Evolutionary conservation across 1,140 invertebrate genomes (phyloP).

Genomic region (Ectropis grisescens): DNA sequence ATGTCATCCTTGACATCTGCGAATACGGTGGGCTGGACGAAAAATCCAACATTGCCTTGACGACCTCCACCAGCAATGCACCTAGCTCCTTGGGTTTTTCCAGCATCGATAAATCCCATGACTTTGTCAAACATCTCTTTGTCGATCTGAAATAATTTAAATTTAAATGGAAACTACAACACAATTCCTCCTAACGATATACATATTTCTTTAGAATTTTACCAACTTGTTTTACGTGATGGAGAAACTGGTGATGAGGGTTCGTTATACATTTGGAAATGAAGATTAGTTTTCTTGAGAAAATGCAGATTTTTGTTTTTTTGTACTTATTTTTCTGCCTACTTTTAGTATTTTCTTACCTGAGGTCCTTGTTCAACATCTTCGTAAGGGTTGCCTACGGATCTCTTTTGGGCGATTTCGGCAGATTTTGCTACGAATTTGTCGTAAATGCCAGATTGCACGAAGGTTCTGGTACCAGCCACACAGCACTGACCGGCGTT

Average conservation of each 20-base stretch:
- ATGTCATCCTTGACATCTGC: constrained; percentile 85
- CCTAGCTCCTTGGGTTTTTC: constrained; percentile 81
- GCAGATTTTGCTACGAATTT: constrained; percentile 82
- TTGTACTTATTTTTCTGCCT: no score
- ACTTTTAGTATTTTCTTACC: no score
- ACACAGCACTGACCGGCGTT: constrained; percentile 93
- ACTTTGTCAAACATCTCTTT: constrained; percentile 79
- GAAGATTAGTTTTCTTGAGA: no score
- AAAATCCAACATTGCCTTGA: constrained; percentile 78
- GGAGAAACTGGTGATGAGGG: no score
- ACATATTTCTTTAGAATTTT: no score
- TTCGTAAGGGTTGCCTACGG: constrained; percentile 87
- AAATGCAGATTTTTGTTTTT: no score
- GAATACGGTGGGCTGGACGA: constrained; percentile 86
- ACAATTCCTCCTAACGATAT: no score
- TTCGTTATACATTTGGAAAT: no score
- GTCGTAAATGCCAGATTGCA: constrained; percentile 89
- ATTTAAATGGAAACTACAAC: no score
- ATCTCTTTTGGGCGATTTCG: constrained; percentile 75
- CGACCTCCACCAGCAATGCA: constrained; percentile 78
- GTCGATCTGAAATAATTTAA: constrained; percentile 75
- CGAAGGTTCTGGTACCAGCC: constrained; percentile 85
- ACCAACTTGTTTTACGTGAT: no score
- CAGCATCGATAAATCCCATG: constrained; percentile 76
- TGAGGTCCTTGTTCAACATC: constrained; percentile 84